phyloP scores from a whole-genome alignment of 1,140 invertebrate species.

The Calliopsis andreniformis region DNA sequence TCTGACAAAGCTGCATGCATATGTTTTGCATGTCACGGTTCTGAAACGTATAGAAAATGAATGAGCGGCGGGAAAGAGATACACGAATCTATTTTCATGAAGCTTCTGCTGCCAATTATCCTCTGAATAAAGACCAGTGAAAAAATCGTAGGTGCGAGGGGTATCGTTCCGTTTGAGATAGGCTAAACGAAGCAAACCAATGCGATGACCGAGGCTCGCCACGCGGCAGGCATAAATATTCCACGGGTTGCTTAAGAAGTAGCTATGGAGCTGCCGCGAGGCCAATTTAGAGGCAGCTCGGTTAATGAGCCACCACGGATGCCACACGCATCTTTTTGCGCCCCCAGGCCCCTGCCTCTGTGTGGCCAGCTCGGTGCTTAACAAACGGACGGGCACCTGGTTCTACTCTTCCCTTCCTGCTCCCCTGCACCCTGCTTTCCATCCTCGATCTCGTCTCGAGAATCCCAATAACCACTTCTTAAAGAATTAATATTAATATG shows the following conservation, averaged over 20 bases:
- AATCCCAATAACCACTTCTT: slow-evolving; percentile 34
- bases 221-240: slow-evolving; percentile 76
- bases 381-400: slow-evolving; percentile 64
- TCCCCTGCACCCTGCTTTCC: background rate
- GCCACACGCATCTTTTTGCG: slow-evolving; percentile 76
- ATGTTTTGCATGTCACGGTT: too few relatives aligned
- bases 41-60: too few relatives aligned
- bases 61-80: too few relatives aligned
- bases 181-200: slow-evolving; percentile 11
- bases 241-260: slow-evolving; percentile 68
- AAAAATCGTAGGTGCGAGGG: slow-evolving; percentile 35
- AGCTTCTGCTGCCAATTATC: slow-evolving; percentile 25
- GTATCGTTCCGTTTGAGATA: slow-evolving; percentile 23
- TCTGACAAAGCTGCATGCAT: too few relatives aligned
- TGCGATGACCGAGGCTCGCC: slow-evolving; percentile 49
- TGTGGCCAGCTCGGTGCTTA: slow-evolving; percentile 60
- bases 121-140: background rate
- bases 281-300: slow-evolving; percentile 79
- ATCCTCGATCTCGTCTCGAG: background rate
- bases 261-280: slow-evolving; percentile 71
- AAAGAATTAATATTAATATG: background rate
- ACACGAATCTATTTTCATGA: slow-evolving; percentile 32
- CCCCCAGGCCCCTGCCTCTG: slow-evolving; percentile 61
- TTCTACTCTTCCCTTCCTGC: slow-evolving; percentile 11
- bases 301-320: slow-evolving; percentile 78